Base-by-base conservation (phyloP, 1,140 invertebrate genomes). In the Drosophila azteca region DNA sequence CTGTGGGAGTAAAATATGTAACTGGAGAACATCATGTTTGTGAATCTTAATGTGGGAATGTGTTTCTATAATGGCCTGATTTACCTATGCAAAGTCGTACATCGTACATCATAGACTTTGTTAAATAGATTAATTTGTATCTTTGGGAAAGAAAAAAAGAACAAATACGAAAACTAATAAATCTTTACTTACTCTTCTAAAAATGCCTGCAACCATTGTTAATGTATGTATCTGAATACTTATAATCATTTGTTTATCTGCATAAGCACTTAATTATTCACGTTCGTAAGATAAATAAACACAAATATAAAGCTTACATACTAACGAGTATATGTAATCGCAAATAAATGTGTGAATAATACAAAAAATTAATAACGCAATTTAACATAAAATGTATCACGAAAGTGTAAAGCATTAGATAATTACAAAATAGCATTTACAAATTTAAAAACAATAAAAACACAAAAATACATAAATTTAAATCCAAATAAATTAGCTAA, bases 401-500 rank as follows among this genome's bases (percentile, higher is more conserved):
- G n/a, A 46, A 66, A 58, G 45, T 79, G 63, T 75, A 60, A 61
- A 63, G 50, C 48, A 63, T 67, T 73, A 77, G 73, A 53, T 73
- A 72, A 53, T 64, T 29, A 57, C 63, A 65, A 70, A 61, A 60
- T 57, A 60, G 48, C 64, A 73, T 77, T 77, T 57, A 58, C 35
- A 73, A 63, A 73, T 73, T 68, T 50, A 55, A 68, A 55, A 54
- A 68, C 51, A 54, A 45, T 46, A 54, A 20, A 48, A 48, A 20
- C 17, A 20, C 17, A 20, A 20, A 59, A 20, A 41, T 13, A 71
- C n/a, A 50, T 51, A 54, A 63, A 68, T 57, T 3, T 9, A 51
- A 76, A 50, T 13, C 62, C 6, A 48, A 49, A 61, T 9, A 65
- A 64, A 65, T 57, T 81, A 79, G 72, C 58, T 81, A 81, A 76